These are phyloP conservation scores for Chrysogorgia sp. DNA, from an alignment of 92 coral and sea anemone genomes.

Conservation along the genomic window DNA sequence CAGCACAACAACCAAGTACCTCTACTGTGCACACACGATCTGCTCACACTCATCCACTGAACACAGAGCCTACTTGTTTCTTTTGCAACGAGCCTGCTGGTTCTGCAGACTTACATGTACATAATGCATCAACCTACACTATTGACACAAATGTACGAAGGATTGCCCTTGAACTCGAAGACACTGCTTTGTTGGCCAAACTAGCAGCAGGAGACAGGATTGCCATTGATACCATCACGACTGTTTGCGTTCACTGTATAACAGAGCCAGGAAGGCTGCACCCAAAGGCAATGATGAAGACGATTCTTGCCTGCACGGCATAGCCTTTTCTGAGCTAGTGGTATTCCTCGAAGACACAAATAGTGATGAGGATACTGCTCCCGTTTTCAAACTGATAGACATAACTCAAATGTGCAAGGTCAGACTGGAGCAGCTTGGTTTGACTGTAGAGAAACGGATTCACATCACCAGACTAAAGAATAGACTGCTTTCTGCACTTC, in stretches of 20 bases:
- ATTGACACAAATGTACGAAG: slow-evolving; percentile 38
- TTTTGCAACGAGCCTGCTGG: slow-evolving; percentile 45
- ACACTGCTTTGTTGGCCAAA: slow-evolving; percentile 48
- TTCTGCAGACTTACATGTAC: slow-evolving; percentile 34
- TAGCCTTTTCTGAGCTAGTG: slow-evolving; percentile 58
- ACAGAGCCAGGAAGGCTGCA: slow-evolving; percentile 43
- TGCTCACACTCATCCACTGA: slow-evolving; percentile 24
- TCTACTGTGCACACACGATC: slow-evolving; percentile 20
- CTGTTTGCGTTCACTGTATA: slow-evolving; percentile 50
- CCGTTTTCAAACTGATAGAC: slow-evolving; percentile 52
- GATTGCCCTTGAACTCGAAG: too few species aligned
- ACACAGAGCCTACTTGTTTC: slow-evolving; percentile 46
- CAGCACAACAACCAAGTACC: slow-evolving; percentile 19
- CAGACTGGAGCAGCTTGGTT: slow-evolving; percentile 47
- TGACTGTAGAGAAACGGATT: slow-evolving; percentile 30
- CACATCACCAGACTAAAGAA: slow-evolving; percentile 48
- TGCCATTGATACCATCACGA: slow-evolving; percentile 57
- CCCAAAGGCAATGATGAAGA: slow-evolving; percentile 21
- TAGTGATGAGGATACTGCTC: slow-evolving; percentile 43
- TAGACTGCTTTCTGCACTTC: slow-evolving; percentile 45
- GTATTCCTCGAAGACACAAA: slow-evolving; percentile 53
- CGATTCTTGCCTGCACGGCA: slow-evolving; percentile 32
- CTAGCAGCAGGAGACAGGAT: slow-evolving; percentile 57
- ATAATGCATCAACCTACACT: slow-evolving; percentile 34
- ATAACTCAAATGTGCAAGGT: slow-evolving; percentile 43